A percentile compares a stretch with the other conserved stretches of the same genome.
Conservation (phyloP, 2,797 vertebrate species). For the Chloroceryle amazona region DNA sequence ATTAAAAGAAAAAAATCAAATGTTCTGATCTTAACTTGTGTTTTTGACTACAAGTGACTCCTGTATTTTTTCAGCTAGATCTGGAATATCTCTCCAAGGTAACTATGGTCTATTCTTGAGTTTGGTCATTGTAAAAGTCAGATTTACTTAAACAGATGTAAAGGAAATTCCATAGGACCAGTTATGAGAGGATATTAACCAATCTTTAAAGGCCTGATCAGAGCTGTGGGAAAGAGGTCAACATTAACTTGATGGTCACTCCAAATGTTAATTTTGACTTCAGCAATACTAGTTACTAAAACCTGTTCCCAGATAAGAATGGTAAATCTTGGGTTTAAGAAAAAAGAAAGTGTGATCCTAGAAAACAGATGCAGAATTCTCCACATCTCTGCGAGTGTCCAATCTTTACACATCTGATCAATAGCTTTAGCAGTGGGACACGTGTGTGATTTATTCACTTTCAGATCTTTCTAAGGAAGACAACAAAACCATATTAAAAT, state of each 20-base stretch:
- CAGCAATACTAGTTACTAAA: not conserved
- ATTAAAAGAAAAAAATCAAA: not conserved
- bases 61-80: not conserved
- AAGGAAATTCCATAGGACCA: not conserved
- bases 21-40: not conserved
- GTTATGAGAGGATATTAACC: not conserved
- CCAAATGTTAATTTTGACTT: not conserved
- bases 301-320: not conserved
- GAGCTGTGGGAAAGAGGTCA: not conserved
- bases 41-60: not conserved
- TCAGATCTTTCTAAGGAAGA: not conserved
- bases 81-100: not conserved
- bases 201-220: constrained; percentile 21
- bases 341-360: not conserved
- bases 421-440: not conserved
- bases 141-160: not conserved
- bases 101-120: not conserved
- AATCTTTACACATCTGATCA: not conserved
- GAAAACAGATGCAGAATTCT: constrained; percentile 17
- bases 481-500: constrained; percentile 5
- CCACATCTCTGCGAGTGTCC: not conserved
- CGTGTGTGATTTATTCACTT: not conserved
- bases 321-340: not conserved
- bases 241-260: not conserved
- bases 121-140: not conserved